phyloP scores from a whole-genome alignment of 2,888 invertebrate genomes.

The Cephonodes hylas region DNA sequence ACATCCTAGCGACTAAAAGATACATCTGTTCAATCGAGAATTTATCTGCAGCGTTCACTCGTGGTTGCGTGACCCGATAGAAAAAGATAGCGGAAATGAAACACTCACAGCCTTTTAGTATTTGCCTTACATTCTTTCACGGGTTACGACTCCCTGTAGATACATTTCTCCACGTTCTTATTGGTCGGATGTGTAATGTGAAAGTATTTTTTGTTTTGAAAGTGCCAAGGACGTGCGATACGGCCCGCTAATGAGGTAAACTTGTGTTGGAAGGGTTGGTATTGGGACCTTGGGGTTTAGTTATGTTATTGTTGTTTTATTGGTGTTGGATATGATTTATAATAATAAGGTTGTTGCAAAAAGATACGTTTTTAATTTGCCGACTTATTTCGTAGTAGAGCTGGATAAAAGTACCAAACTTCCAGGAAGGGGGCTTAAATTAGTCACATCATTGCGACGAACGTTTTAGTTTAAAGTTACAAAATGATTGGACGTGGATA shows the following conservation, averaged over 20 bases:
- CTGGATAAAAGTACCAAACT: too few relatives aligned
- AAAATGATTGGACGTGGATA: too few relatives aligned
- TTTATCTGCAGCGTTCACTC: conserved; percentile 33
- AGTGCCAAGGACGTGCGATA: conserved; percentile 16
- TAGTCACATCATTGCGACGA: too few relatives aligned
- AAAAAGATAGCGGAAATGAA: conserved; percentile 57
- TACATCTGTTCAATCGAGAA: conserved; percentile 29
- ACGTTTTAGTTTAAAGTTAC: too few relatives aligned
- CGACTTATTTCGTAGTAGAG: too few relatives aligned
- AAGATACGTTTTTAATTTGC: too few relatives aligned
- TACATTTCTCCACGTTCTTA: conserved; percentile 12
- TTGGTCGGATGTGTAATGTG: conserved; percentile 22
- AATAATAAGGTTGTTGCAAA: not conserved
- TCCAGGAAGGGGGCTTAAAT: too few relatives aligned
- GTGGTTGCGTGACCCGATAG: conserved; percentile 43
- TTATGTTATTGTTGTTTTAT: not conserved
- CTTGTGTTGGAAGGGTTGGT: not conserved
- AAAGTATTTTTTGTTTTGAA: conserved; percentile 17
- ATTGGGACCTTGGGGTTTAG: not conserved
- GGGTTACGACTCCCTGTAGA: conserved; percentile 24
- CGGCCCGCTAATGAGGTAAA: not conserved
- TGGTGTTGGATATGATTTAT: not conserved
- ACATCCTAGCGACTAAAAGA: not conserved
- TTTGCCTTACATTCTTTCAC: conserved; percentile 41
- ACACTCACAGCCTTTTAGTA: conserved; percentile 53